phyloP scores from a whole-genome alignment of 2,797 vertebrate species.

The Pseudomugil tenellus region DNA sequence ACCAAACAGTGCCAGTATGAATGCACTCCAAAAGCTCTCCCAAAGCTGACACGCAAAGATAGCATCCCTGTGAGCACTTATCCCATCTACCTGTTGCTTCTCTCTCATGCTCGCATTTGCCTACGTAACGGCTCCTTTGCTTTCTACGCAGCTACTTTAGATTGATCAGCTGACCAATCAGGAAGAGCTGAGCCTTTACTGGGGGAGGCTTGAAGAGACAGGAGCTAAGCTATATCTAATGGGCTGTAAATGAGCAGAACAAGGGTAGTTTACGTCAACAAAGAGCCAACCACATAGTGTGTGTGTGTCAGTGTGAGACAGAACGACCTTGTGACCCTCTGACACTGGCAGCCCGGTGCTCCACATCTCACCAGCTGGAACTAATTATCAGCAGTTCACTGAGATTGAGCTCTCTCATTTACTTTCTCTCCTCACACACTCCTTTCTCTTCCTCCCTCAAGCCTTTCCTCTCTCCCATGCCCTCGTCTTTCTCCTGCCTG shows the following conservation, averaged over 20 bases:
- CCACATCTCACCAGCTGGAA: constrained; percentile 76
- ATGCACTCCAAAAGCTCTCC: neutral
- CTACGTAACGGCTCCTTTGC: neutral
- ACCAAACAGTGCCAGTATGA: too few relatives aligned
- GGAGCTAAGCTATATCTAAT: neutral
- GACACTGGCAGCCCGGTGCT: constrained; percentile 47
- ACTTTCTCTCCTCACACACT: constrained; percentile 39
- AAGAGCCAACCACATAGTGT: neutral
- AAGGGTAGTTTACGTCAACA: neutral
- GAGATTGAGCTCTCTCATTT: constrained; percentile 60
- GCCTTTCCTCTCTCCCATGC: constrained; percentile 62
- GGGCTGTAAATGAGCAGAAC: neutral
- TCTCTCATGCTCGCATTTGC: neutral
- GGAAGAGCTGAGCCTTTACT: neutral
- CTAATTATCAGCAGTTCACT: constrained; percentile 81
- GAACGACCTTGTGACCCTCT: constrained; percentile 68
- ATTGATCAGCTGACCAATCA: neutral
- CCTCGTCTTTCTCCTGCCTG: constrained; percentile 62
- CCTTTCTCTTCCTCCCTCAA: constrained; percentile 8
- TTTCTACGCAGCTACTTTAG: neutral
- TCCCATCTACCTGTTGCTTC: neutral
- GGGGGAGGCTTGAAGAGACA: neutral
- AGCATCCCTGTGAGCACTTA: too few relatives aligned
- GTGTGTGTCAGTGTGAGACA: constrained; percentile 11
- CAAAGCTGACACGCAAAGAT: neutral